Evolutionary conservation across 2,888 invertebrate species (phyloP).

Genomic region (Ophion obscuratus): DNA sequence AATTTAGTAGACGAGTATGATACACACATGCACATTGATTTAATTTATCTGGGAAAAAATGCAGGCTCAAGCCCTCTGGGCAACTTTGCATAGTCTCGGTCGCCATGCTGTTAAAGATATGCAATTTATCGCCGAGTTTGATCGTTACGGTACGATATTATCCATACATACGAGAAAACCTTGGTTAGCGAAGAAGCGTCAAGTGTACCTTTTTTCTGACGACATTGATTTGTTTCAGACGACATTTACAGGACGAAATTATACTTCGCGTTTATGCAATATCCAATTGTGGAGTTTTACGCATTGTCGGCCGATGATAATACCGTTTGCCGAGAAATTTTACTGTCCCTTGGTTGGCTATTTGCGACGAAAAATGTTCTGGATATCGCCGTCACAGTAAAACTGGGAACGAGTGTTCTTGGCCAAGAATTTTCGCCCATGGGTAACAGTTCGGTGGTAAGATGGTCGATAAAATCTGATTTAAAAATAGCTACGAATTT

Average conservation of each 20-base stretch:
- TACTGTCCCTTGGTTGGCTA: constrained; percentile 82
- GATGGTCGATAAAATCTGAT: neutral
- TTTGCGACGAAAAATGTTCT: constrained; percentile 77
- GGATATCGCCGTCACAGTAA: constrained; percentile 69
- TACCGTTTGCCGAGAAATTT: constrained; percentile 76
- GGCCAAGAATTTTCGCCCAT: constrained; percentile 75
- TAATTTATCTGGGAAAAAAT: neutral
- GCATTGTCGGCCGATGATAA: constrained; percentile 70
- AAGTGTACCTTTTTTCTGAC: constrained; percentile 17
- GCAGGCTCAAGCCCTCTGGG: constrained; percentile 76
- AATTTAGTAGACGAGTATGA: constrained; percentile 4
- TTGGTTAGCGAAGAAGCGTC: neutral
- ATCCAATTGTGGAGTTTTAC: constrained; percentile 81
- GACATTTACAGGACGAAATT: constrained; percentile 77
- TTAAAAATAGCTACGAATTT: neutral
- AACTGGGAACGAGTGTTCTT: constrained; percentile 73
- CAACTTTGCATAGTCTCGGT: constrained; percentile 74
- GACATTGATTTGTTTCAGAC: constrained; percentile 68
- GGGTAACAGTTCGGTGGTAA: constrained; percentile 37
- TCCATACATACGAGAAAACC: neutral
- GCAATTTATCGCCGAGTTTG: constrained; percentile 65
- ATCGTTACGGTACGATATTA: constrained; percentile 70
- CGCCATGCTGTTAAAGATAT: constrained; percentile 65
- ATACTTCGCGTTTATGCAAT: constrained; percentile 79
- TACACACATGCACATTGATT: neutral